phyloP scores from a whole-genome alignment of 2,113 vertebrate species.

The Nesospiza acunhae region DNA sequence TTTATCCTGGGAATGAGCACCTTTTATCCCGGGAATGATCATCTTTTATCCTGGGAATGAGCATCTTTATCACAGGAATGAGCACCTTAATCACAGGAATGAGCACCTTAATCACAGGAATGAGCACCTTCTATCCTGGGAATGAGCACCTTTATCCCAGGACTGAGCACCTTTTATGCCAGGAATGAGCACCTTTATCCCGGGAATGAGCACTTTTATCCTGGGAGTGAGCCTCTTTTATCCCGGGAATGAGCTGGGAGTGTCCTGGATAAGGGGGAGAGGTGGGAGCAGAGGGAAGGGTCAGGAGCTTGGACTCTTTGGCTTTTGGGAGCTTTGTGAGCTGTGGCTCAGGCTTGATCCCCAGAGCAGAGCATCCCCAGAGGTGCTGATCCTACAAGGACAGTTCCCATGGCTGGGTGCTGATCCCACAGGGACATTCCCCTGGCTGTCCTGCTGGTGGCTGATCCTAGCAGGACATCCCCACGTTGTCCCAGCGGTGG shows the following conservation, averaged over 20 bases:
- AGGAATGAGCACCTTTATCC: too few species aligned
- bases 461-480: not conserved
- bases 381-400: not conserved
- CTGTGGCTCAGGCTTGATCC: not conserved
- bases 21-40: not conserved
- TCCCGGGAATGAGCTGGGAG: not conserved
- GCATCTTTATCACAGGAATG: not conserved
- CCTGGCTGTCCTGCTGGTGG: not conserved
- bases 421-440: not conserved
- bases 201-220: too few species aligned
- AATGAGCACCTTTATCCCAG: too few species aligned
- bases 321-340: not conserved
- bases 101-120: not conserved
- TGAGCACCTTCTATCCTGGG: not conserved
- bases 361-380: not conserved
- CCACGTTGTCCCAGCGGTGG: not conserved
- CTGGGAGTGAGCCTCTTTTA: too few species aligned
- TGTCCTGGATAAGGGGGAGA: not conserved
- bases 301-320: not conserved
- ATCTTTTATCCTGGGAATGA: not conserved
- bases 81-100: not conserved
- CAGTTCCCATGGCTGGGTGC: not conserved
- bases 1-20: not conserved
- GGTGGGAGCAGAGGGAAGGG: not conserved
- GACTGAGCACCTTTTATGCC: too few species aligned